Base-by-base conservation (phyloP, 2,888 invertebrate species). In the Dastarcus helophoroides region DNA sequence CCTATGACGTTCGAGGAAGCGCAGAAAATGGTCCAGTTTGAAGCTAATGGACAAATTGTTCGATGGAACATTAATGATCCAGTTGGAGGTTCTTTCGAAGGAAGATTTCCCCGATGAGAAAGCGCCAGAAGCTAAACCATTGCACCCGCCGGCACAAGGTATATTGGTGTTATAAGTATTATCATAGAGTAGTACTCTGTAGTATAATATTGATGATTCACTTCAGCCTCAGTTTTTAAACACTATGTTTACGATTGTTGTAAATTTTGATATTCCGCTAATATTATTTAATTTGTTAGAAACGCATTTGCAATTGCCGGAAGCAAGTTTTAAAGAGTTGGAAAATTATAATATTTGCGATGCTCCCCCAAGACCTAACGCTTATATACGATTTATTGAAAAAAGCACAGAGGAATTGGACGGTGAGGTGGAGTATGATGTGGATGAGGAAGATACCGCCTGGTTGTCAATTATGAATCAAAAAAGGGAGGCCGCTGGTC, bases 381-480 rank as follows among this genome's bases (percentile, higher is more conserved):
- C 89, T 1, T 90, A 90, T 53, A 93, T 91, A 32, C 71, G 90
- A 36, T 94, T 90, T 55, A 91, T 94, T 53, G 95, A 95, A 56
- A 88, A 90, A 52, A 86, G 90, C 5, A 77, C 81, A 0, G 94
- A 95, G 58, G 94, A 95, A 56, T 63, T 95, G 14, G 94, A 95
- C 55, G 90, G 91, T 34, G 88, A 80, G 50, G 76, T 79, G 4
- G 97, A 97, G 59, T 98, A 97, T 66, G 97, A 97, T 64, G 82
- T 95, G 44, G 97, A 98, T 58, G 97, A 97, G 57, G 95, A 97
- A 65, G 97, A 98, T 53, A 83, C 85, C 8, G 86, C 89, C 0
- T 98, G 95, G 95, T 63, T 98, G 36, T 71, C 78, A 17, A 71
- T 89, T 31, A 79, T 93, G 42, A 97, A 98, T 58, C 83, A 86